phyloP scores from a whole-genome alignment of 2,888 invertebrate genomes.

The Holacanthella duospinosa region DNA sequence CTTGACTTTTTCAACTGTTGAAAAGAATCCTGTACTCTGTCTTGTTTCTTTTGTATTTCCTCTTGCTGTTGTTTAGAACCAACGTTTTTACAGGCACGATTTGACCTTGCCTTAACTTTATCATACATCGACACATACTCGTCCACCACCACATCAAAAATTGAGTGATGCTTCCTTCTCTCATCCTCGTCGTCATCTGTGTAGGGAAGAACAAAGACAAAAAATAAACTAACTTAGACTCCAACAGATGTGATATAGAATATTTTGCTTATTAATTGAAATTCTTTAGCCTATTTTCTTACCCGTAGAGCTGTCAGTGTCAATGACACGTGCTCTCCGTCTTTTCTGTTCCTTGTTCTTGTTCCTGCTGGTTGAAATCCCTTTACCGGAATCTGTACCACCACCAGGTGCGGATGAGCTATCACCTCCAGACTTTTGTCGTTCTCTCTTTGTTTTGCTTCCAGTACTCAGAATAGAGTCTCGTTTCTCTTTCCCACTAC shows the following conservation, averaged over 20 bases:
- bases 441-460: constrained; percentile 29
- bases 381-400: constrained; percentile 40
- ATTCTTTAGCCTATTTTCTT: not conserved
- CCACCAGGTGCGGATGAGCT: constrained; percentile 32
- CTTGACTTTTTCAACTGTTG: constrained; percentile 69
- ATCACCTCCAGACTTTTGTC: constrained; percentile 33
- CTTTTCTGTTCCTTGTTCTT: constrained; percentile 33
- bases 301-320: constrained; percentile 43
- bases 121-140: constrained; percentile 96
- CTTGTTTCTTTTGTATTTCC: constrained; percentile 66
- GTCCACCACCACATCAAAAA: constrained; percentile 79
- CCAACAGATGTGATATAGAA: not conserved
- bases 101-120: constrained; percentile 86
- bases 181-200: constrained; percentile 40
- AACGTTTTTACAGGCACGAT: constrained; percentile 56
- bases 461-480: constrained; percentile 24
- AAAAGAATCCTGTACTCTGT: constrained; percentile 81
- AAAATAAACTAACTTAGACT: not conserved
- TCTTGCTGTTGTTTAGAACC: constrained; percentile 63
- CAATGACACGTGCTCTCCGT: constrained; percentile 43
- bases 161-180: constrained; percentile 71
- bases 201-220: not conserved
- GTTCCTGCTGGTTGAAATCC: too few species aligned
- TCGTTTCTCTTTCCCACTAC: constrained; percentile 18
- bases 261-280: not conserved